phyloP scores from a whole-genome alignment of 2,797 vertebrate species.

The Xiphophorus birchmanni region DNA sequence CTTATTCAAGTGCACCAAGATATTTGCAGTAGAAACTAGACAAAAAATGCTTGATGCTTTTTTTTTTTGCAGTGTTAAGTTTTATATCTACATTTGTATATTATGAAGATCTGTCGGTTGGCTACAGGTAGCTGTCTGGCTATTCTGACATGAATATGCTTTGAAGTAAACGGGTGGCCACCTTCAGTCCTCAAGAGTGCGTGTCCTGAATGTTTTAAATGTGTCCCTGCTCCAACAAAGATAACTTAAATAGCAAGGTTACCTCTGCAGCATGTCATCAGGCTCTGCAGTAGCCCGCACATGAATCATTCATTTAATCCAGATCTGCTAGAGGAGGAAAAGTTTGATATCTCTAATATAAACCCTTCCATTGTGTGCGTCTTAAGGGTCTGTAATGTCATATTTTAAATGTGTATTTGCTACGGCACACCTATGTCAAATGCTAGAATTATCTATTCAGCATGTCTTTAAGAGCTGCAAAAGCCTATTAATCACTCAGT shows the following conservation, averaged over 20 bases:
- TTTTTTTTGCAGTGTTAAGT: not conserved
- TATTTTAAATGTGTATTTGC: not conserved
- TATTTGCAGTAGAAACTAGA: too few relatives aligned
- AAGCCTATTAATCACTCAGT: not conserved
- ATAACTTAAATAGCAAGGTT: not conserved
- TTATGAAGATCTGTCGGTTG: not conserved
- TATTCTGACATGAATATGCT: not conserved
- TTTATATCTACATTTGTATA: not conserved
- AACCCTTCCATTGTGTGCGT: not conserved
- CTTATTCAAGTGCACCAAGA: too few relatives aligned
- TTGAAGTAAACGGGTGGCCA: not conserved
- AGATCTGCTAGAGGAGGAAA: not conserved
- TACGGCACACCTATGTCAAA: not conserved
- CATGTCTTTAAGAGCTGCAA: not conserved
- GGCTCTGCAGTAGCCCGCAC: not conserved
- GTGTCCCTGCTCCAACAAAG: not conserved
- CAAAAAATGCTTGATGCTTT: too few relatives aligned
- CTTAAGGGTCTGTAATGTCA: not conserved
- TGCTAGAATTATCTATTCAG: not conserved
- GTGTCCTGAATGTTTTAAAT: not conserved
- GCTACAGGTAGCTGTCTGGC: not conserved
- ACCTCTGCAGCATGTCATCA: not conserved
- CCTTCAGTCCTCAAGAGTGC: not conserved
- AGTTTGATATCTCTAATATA: not conserved
- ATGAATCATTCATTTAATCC: not conserved